These are phyloP conservation scores for Kradibia gibbosae DNA, from an alignment of 1,140 invertebrate species.

Conservation along the genomic window DNA sequence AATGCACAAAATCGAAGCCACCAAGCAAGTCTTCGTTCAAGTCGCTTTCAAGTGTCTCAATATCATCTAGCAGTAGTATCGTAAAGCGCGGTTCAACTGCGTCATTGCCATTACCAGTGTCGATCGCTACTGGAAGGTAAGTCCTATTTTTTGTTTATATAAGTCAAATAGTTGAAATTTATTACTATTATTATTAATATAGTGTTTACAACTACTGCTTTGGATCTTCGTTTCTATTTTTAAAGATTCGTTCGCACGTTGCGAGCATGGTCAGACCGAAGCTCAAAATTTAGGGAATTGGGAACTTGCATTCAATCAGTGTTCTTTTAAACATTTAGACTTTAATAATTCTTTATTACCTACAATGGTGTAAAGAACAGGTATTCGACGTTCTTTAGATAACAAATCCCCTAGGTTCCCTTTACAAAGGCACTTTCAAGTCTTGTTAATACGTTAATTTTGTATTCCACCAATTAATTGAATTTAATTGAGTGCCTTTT, in stretches of 20 bases:
- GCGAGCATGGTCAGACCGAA: conserved; percentile 60
- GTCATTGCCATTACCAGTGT: conserved; percentile 64
- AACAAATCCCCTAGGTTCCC: no score
- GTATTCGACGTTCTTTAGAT: no score
- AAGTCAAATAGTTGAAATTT: neutral
- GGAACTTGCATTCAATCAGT: conserved; percentile 27
- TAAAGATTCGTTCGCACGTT: conserved; percentile 66
- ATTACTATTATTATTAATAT: conserved; percentile 19
- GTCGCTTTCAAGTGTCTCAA: conserved; percentile 65
- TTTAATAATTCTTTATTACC: no score
- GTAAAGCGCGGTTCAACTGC: conserved; percentile 66
- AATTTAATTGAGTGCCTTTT: no score
- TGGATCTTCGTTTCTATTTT: conserved; percentile 62
- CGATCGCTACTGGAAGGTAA: conserved; percentile 67
- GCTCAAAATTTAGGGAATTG: conserved; percentile 52
- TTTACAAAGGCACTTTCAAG: no score
- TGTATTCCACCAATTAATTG: no score
- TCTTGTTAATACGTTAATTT: no score
- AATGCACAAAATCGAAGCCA: conserved; percentile 76
- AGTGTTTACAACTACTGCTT: conserved; percentile 54
- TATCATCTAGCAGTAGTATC: conserved; percentile 60
- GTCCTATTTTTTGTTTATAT: conserved; percentile 37
- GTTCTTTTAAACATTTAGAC: neutral
- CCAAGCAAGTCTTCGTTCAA: conserved; percentile 65
- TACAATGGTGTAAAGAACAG: no score